Evolutionary conservation across 92 coral and sea anemone genomes (phyloP).

Genomic region (Bergia puertoricense): DNA sequence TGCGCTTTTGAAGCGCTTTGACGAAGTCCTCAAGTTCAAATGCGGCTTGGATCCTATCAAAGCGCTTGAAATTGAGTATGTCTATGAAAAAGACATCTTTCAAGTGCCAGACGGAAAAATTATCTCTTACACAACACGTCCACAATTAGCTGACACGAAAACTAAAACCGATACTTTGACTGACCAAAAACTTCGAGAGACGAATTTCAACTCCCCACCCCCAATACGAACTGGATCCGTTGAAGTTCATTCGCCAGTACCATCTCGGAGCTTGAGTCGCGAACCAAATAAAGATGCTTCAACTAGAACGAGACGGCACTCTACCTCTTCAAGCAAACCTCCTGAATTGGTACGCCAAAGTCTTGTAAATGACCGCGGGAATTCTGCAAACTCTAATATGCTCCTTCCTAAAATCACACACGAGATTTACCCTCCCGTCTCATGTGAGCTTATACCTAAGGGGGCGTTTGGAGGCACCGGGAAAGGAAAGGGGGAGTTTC

Average conservation of each 20-base stretch:
- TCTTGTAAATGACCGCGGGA: constrained; percentile 13
- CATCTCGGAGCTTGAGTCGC: background rate
- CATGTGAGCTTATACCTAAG: constrained; percentile 30
- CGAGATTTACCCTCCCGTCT: constrained; percentile 24
- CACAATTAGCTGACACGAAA: background rate
- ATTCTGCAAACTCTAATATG: background rate
- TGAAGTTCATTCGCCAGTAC: constrained; percentile 7
- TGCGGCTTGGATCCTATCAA: constrained; percentile 6
- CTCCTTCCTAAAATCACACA: constrained; percentile 2
- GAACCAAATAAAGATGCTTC: background rate
- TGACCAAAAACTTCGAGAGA: background rate
- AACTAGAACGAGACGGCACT: constrained; percentile 2
- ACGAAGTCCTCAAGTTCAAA: constrained; percentile 23
- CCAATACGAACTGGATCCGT: background rate
- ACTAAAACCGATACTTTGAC: background rate
- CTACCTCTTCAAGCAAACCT: background rate
- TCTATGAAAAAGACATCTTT: constrained; percentile 19
- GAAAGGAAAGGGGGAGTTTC: constrained; percentile 30
- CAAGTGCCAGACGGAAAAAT: constrained; percentile 22
- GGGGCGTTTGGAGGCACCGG: constrained; percentile 42
- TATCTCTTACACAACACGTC: background rate
- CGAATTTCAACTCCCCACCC: background rate
- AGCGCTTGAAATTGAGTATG: constrained; percentile 30
- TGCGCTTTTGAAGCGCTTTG: constrained; percentile 30
- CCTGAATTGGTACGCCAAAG: constrained; percentile 28